Base-by-base conservation (phyloP, 2,797 vertebrate genomes). In the Lycodopsis pacificus region DNA sequence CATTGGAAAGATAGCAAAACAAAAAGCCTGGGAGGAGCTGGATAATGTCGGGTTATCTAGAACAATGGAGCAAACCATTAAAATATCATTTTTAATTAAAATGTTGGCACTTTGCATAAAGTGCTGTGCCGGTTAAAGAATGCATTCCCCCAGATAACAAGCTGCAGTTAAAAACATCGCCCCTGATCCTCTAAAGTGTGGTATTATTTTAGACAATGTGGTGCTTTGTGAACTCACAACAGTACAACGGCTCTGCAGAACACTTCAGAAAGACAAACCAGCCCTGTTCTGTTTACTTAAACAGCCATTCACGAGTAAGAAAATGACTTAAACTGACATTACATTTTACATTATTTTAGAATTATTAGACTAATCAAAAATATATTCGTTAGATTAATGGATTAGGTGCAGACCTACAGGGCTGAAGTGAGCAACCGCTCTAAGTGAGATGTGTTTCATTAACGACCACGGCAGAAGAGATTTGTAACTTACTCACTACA, bases 61-160 rank as follows among this genome's bases (percentile, higher is more conserved):
- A 72, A 69, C 61, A 68, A 25, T 2, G 44, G 17, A 76, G 44
- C 17, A 77, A 54, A 73, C 6, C 1, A 49, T 63, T 57, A 79
- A 65, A 15, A 46, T 34, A 7, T 7, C 7, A 34, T 7, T 34
- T 34, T 34, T 34, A 34, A 34, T 34, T 34, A 7, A 34, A 34
- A 34, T 34, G 32, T 34, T 27, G 22, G 5, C 53, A 25, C 13
- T 5, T 27, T 11, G 2, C 20, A 49, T 20, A 4, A 49, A 49
- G 11, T 0, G 19, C 19, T 49, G 49, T 2, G 4, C 20, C 8
- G 20, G 48, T 10, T 27, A 30, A 54, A 27, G 25, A 22, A 27
- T 54, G 25, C 22, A 27, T 56, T 30, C 15, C 25, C 54, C 27
- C 13, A 17, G 6, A 27, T 7, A 14, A 30, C 27, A 30, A 17